phyloP scores from a whole-genome alignment of 2,888 invertebrate species.

The Amiota communis region DNA sequence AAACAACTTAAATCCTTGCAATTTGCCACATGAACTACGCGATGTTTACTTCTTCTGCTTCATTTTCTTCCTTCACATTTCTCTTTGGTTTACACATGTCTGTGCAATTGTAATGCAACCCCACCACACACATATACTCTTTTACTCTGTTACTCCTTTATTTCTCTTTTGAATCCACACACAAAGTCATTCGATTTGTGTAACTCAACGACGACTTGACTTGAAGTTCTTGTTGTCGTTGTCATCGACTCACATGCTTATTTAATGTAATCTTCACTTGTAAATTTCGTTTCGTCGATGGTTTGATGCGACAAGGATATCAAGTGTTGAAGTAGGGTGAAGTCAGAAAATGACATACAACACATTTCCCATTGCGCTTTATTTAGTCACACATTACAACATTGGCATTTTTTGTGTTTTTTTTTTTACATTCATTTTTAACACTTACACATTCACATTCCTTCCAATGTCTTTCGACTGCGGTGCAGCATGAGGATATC shows the following conservation, averaged over 20 bases:
- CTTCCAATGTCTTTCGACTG: no score
- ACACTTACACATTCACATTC: no score
- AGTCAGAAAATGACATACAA: constrained; percentile 6
- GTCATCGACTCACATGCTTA: constrained; percentile 24
- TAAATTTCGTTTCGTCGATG: constrained; percentile 14
- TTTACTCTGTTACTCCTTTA: no score
- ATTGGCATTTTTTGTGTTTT: no score
- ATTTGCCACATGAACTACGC: constrained; percentile 23
- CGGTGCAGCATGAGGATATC: no score
- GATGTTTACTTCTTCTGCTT: neutral
- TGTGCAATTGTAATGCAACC: no score
- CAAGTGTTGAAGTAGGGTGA: constrained; percentile 2
- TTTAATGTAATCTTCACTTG: constrained; percentile 28
- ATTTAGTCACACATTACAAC: neutral
- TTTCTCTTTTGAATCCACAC: neutral
- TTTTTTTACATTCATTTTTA: no score
- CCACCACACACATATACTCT: no score
- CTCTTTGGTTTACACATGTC: no score
- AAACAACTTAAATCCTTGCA: constrained; percentile 17
- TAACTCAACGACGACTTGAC: neutral
- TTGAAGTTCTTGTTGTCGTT: neutral
- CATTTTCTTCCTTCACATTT: neutral
- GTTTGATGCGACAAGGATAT: neutral
- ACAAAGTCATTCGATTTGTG: constrained; percentile 1
- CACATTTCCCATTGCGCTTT: constrained; percentile 9